Base-by-base conservation (phyloP, 2,797 vertebrate species). In the Melanotaenia maccullochi region DNA sequence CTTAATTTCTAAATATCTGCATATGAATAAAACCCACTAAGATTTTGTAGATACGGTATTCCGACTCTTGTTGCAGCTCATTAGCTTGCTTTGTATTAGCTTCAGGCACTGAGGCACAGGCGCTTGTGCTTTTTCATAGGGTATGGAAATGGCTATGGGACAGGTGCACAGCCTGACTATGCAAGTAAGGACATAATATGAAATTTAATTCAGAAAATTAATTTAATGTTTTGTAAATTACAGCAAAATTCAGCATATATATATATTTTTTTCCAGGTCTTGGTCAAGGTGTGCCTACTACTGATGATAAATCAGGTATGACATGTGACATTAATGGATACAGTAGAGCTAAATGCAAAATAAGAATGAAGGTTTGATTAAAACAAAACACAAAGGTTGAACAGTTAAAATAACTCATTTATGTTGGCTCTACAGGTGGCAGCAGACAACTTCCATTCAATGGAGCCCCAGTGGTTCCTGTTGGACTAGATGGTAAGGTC, bases 401-500 rank as follows among this genome's bases (percentile, higher is more conserved):
- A 25, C 12, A 54, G 13, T 35, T 18, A 62, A 47, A 52, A 44
- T 57, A 51, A 75, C 62, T 35, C 3, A 8, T 51, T 49, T 8
- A 25, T 67, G 18, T n/a, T 74, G 24, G 58, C 72, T 78, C 32
- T 66, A 24, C 76, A 91, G 90, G 71, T 64, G 86, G 67, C 8
- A 69, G 82, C 40, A 71, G 35, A 71, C 85, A 84, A 22, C 63
- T 80, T 36, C 89, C 88, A 63, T 93, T 91, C 74, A 89, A 85
- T 16, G 89, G 88, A 60, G 87, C 89, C 3, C 80, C 85, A 12
- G 38, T 89, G 38, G 68, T 88, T 75, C 78, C 89, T 68, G 81
- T 84, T 69, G 86, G 83, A 71, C 57, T 93, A 3, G 88, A 94
- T 61, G 92, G 92, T 94, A 81, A 89, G 73, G 75, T 2, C 32